Conservation (phyloP, 2,888 invertebrate species). For the Carcina quercana region DNA sequence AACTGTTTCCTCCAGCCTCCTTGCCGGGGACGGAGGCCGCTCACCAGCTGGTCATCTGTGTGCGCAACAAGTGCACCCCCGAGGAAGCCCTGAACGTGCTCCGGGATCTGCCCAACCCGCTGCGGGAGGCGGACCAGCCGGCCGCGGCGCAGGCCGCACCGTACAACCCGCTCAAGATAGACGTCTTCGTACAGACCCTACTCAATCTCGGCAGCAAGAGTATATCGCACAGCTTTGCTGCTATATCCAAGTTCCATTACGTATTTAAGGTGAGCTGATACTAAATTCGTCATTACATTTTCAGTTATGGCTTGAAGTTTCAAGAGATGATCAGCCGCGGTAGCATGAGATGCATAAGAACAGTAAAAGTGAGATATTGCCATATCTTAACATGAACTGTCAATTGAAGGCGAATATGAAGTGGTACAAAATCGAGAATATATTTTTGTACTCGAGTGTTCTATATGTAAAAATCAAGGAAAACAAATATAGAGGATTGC, state of each 20-base stretch:
- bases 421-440: too few species aligned
- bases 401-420: too few species aligned
- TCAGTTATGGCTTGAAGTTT: too few species aligned
- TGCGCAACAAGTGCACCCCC: slow-evolving; percentile 91
- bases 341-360: too few species aligned
- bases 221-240: slow-evolving; percentile 98
- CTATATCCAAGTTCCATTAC: slow-evolving; percentile 96
- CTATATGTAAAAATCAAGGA: too few species aligned
- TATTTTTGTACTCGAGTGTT: too few species aligned
- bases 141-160: slow-evolving; percentile 79
- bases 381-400: too few species aligned
- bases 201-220: slow-evolving; percentile 96
- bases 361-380: too few species aligned
- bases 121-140: slow-evolving; percentile 80
- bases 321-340: too few species aligned
- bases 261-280: slow-evolving; percentile 91
- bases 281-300: too few species aligned
- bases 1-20: slow-evolving; percentile 76
- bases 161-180: slow-evolving; percentile 95
- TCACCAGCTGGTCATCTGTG: slow-evolving; percentile 89
- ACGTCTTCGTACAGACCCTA: slow-evolving; percentile 96
- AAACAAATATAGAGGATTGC: too few species aligned
- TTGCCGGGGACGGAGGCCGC: slow-evolving; percentile 89
- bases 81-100: slow-evolving; percentile 92
- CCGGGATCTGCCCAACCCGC: slow-evolving; percentile 88